These are phyloP conservation scores for Mustela lutreola DNA, from an alignment of 2,113 vertebrate genomes.

Conservation along the genomic window DNA sequence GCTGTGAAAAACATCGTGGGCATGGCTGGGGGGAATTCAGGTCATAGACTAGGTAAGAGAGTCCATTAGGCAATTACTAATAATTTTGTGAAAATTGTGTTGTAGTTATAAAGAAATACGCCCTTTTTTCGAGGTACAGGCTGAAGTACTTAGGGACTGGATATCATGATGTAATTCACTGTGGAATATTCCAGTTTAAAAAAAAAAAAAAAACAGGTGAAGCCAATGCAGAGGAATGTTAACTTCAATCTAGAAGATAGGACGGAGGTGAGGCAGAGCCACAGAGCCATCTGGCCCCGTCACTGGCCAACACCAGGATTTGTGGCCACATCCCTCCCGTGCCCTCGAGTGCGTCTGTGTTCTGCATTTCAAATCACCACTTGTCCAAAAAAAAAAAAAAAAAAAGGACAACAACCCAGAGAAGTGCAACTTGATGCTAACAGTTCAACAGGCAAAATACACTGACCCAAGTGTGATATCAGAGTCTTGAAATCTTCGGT, in stretches of 20 bases:
- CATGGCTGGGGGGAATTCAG: not conserved
- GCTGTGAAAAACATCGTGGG: conserved; percentile 16
- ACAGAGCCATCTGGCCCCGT: accelerated
- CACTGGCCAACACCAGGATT: not conserved
- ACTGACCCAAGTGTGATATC: not conserved
- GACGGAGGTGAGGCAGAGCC: not conserved
- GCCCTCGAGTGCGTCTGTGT: accelerated
- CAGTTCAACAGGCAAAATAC: not conserved
- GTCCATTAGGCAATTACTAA: not conserved
- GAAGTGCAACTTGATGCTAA: not conserved
- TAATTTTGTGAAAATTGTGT: conserved; percentile 1
- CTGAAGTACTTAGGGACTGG: not conserved
- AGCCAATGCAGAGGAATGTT: not conserved
- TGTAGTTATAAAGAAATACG: not conserved
- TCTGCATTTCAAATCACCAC: conserved; percentile 1
- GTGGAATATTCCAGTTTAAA: not conserved
- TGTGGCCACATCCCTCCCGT: not conserved
- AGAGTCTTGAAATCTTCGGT: not conserved
- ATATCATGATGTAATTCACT: not conserved
- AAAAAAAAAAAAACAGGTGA: not conserved
- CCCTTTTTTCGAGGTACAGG: not conserved
- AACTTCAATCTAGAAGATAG: not conserved
- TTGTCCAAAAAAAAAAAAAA: not conserved
- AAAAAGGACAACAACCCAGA: not conserved
- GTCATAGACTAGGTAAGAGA: not conserved